These are phyloP conservation scores for Clangula hyemalis DNA, from an alignment of 2,797 vertebrate genomes.

Conservation along the genomic window DNA sequence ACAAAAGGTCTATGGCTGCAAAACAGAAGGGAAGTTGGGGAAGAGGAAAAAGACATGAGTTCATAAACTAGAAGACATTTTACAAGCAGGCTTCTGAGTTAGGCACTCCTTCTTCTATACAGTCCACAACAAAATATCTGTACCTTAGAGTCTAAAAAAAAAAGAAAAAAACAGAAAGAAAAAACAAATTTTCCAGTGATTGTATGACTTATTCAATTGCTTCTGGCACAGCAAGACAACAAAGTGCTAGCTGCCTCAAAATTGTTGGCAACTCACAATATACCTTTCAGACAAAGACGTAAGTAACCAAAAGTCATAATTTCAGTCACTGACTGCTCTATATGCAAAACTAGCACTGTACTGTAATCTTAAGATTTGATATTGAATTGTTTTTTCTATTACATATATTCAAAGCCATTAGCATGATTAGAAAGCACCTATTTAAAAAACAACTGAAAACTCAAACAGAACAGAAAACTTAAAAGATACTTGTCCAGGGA, in stretches of 20 bases:
- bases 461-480: not conserved
- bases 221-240: not conserved
- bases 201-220: not conserved
- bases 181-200: not conserved
- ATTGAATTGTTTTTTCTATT: not conserved
- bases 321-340: not conserved
- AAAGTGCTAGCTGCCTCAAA: not conserved
- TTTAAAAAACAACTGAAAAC: not conserved
- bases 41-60: slow-evolving; percentile 17
- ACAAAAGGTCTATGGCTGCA: slow-evolving; percentile 95
- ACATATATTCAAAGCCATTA: not conserved
- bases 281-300: not conserved
- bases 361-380: not conserved
- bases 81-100: slow-evolving; percentile 28
- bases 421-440: not conserved
- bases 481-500: not conserved
- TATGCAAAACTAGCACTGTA: not conserved
- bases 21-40: slow-evolving; percentile 46
- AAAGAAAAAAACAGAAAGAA: no score
- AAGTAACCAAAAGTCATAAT: not conserved
- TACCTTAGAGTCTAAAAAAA: not conserved
- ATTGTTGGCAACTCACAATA: not conserved
- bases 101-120: not conserved
- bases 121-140: not conserved
- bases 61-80: slow-evolving; percentile 38